phyloP scores from a whole-genome alignment of 1,140 invertebrate genomes.

The Popillia japonica region DNA sequence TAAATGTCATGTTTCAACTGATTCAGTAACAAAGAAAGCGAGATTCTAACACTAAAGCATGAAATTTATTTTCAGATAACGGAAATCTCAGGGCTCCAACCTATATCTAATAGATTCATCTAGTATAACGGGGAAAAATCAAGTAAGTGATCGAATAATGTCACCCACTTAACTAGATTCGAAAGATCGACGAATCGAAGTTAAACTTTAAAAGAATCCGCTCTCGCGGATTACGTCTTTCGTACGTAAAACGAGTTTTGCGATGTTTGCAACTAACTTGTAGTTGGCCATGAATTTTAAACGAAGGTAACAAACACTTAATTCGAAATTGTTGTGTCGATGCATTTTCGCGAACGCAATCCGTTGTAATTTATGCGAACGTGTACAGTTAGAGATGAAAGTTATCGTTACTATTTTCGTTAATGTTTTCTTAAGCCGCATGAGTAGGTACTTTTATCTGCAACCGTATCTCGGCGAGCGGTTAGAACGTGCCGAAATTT shows the following conservation, averaged over 20 bases:
- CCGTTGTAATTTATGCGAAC: no score
- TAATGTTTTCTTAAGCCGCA: no score
- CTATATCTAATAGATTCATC: conserved; percentile 13
- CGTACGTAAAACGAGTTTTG: conserved; percentile 16
- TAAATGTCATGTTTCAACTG: no score
- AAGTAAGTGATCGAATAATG: not conserved
- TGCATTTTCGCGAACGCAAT: conserved; percentile 25
- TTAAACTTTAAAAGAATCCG: not conserved
- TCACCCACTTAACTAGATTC: not conserved
- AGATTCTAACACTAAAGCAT: no score
- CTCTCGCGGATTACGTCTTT: not conserved
- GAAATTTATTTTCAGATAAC: conserved; percentile 22
- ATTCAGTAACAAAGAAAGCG: no score
- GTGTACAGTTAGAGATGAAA: no score
- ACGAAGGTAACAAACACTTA: no score
- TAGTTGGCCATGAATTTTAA: conserved; percentile 27
- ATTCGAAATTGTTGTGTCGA: not conserved
- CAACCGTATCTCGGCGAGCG: not conserved
- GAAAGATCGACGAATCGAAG: not conserved
- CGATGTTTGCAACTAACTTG: conserved; percentile 14
- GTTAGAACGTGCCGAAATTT: no score
- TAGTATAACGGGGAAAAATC: not conserved
- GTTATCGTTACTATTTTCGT: no score
- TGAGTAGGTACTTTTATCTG: no score
- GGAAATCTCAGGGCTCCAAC: not conserved